These are phyloP conservation scores for Sweltsa coloradensis DNA, from an alignment of 1,140 invertebrate species.

Conservation along the genomic window DNA sequence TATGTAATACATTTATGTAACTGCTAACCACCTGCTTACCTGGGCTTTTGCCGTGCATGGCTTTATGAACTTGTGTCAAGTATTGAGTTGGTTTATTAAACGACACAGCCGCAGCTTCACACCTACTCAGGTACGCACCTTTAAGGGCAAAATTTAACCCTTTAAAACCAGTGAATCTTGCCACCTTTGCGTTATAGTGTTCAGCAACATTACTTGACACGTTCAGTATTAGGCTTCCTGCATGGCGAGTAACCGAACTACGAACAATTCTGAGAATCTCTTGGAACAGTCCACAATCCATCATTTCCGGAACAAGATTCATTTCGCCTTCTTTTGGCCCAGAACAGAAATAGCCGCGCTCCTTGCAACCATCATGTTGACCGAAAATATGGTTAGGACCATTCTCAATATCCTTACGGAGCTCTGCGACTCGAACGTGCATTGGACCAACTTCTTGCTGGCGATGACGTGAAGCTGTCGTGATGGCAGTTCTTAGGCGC, in stretches of 20 bases:
- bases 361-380: slow-evolving; percentile 1
- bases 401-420: slow-evolving; percentile 4
- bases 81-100: no score
- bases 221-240: slow-evolving; percentile 1
- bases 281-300: background rate
- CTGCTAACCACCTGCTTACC: no score
- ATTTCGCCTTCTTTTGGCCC: background rate
- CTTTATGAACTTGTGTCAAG: no score
- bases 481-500: background rate
- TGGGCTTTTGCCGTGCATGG: no score
- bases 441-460: background rate
- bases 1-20: no score
- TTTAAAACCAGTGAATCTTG: background rate
- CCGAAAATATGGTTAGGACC: slow-evolving; percentile 6
- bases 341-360: slow-evolving; percentile 4
- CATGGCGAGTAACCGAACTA: background rate
- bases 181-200: background rate
- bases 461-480: background rate
- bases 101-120: background rate
- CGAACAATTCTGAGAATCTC: slow-evolving; percentile 2
- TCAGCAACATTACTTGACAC: background rate
- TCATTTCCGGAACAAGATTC: slow-evolving; percentile 1
- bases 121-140: background rate
- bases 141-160: background rate
- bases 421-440: background rate